A percentile compares a stretch with the other conserved stretches of the same genome.
These are phyloP conservation scores for Anneissia japonica DNA, from an alignment of 35 echinoderm and acorn worm genomes.

Conservation along the genomic window DNA sequence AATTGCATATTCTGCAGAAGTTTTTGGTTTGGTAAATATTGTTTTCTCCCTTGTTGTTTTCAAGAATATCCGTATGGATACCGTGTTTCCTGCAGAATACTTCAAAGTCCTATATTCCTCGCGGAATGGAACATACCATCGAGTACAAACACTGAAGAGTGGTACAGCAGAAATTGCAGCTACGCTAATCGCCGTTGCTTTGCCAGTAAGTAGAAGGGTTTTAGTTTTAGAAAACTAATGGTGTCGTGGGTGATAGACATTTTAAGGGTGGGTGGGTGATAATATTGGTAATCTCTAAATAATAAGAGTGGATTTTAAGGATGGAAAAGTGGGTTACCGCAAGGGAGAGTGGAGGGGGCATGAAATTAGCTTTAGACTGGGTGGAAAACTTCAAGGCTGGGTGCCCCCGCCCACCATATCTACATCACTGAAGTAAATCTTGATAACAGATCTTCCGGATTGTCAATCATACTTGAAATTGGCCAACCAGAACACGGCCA, in stretches of 20 bases:
- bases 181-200: slow-evolving; percentile 68
- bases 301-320: neutral
- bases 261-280: neutral
- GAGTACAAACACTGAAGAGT: slow-evolving; percentile 59
- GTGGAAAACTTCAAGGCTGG: no score
- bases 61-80: slow-evolving; percentile 86
- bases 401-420: no score
- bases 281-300: neutral
- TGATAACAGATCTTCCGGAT: no score
- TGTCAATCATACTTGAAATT: no score
- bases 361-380: no score
- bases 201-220: slow-evolving; percentile 61
- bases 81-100: slow-evolving; percentile 56
- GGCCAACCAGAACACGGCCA: no score
- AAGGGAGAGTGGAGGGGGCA: no score
- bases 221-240: no score
- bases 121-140: slow-evolving; percentile 81
- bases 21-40: no score
- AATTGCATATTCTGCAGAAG: no score
- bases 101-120: slow-evolving; percentile 77
- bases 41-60: neutral
- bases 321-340: neutral
- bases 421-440: no score
- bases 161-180: slow-evolving; percentile 88
- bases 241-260: neutral